A percentile compares a stretch with the other conserved stretches of the same genome.
phyloP scores from a whole-genome alignment of 2,113 vertebrate species.

The Rana temporaria region DNA sequence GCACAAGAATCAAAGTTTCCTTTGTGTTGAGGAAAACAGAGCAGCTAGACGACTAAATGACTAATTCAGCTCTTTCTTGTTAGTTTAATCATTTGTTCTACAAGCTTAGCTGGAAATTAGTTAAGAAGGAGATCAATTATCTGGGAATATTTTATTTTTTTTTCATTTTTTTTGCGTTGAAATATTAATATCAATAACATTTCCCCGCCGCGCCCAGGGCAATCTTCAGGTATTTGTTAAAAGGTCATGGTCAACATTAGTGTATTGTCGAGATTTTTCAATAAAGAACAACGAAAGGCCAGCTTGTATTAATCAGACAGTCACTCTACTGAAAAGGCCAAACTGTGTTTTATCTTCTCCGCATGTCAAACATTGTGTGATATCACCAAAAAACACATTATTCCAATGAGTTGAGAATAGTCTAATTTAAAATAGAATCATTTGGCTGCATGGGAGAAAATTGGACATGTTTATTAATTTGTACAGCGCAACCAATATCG shows the following conservation, averaged over 20 bases:
- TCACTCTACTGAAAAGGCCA: conserved; percentile 34
- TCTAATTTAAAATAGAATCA: too few relatives aligned
- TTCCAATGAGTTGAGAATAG: not conserved
- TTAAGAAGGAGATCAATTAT: not conserved
- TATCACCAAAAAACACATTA: conserved; percentile 16
- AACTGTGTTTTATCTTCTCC: conserved; percentile 12
- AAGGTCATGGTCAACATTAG: conserved; percentile 25
- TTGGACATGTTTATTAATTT: too few relatives aligned
- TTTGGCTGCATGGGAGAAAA: too few relatives aligned
- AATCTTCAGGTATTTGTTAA: conserved; percentile 22
- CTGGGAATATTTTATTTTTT: not conserved
- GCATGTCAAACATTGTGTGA: conserved; percentile 14
- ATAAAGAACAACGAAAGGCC: conserved; percentile 19
- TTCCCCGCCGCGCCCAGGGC: not conserved
- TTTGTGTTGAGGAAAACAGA: not conserved
- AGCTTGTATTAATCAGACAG: conserved; percentile 3
- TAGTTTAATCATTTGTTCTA: not conserved
- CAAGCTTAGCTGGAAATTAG: conserved; percentile 1
- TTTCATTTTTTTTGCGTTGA: not conserved
- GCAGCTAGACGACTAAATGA: not conserved
- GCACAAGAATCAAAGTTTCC: conserved; percentile 11
- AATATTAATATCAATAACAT: conserved; percentile 8
- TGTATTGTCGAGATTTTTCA: not conserved
- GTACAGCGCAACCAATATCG: too few relatives aligned
- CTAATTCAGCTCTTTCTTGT: not conserved